A percentile compares a stretch with the other conserved stretches of the same genome.
Conservation (phyloP, 2,888 invertebrate species). For the Entomobrya proxima region DNA sequence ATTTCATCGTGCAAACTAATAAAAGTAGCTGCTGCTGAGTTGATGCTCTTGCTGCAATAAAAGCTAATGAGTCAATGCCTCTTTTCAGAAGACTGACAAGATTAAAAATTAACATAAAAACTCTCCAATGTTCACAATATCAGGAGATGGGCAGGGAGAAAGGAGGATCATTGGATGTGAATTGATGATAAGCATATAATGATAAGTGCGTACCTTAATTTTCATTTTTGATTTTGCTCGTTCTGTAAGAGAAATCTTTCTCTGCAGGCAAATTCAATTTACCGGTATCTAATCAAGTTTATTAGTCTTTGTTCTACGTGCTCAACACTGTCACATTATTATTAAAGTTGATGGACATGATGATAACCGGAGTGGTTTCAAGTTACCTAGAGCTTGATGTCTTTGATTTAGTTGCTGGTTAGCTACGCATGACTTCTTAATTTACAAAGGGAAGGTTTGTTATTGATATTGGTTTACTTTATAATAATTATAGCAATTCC, state of each 20-base stretch:
- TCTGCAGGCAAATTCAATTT: constrained; percentile 12
- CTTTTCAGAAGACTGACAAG: constrained; percentile 24
- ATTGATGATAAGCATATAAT: background rate
- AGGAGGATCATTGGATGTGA: background rate
- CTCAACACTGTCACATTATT: background rate
- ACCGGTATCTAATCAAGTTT: constrained; percentile 28
- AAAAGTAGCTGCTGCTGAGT: constrained; percentile 37
- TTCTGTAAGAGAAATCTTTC: background rate
- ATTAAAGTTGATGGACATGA: constrained; percentile 15
- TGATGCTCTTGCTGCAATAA: constrained; percentile 32
- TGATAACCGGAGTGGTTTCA: constrained; percentile 1
- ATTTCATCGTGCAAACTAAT: constrained; percentile 11
- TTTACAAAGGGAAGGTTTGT: too few species aligned
- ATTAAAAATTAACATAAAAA: constrained; percentile 13
- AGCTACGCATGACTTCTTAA: too few species aligned
- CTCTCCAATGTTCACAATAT: background rate
- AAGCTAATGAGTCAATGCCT: constrained; percentile 50
- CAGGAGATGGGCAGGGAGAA: background rate
- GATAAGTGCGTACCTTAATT: background rate
- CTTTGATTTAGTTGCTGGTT: background rate
- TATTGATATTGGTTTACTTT: background rate
- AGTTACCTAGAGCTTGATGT: background rate
- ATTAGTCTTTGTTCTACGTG: constrained; percentile 31
- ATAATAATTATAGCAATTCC: background rate
- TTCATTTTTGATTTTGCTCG: background rate